A percentile compares a stretch with the other conserved stretches of the same genome.
These are phyloP conservation scores for Coendou prehensilis DNA, from an alignment of 2,797 vertebrate genomes.

Conservation along the genomic window DNA sequence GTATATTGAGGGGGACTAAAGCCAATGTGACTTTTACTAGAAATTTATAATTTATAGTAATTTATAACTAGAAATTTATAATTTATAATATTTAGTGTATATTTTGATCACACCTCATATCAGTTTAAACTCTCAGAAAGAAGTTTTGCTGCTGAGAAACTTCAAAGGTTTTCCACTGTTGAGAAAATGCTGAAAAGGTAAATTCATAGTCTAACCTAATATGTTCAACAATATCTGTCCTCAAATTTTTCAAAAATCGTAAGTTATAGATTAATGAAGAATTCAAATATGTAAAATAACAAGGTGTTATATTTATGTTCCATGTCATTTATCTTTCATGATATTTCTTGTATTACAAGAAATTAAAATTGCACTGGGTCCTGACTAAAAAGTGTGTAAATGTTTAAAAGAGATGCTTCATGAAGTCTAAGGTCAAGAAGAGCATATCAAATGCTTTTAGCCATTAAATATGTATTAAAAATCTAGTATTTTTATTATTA, in stretches of 20 bases:
- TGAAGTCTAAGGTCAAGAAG: background rate
- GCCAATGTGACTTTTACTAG: background rate
- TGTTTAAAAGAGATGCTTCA: background rate
- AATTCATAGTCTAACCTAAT: background rate
- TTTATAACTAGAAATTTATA: too few species aligned
- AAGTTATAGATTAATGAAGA: background rate
- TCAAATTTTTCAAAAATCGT: background rate
- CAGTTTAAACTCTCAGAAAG: background rate
- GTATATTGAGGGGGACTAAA: background rate
- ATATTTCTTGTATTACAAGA: background rate
- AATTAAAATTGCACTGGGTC: background rate
- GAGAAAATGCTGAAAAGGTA: background rate
- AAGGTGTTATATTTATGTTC: background rate
- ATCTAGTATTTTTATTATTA: background rate
- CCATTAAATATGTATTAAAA: background rate
- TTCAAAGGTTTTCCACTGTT: background rate
- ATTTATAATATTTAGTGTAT: background rate
- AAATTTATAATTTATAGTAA: background rate
- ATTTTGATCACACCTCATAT: background rate
- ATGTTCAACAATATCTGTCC: background rate
- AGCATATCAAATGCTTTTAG: background rate
- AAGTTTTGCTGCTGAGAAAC: background rate
- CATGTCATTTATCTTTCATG: background rate
- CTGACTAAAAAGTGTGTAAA: background rate
- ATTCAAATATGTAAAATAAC: conserved; percentile 1